Evolutionary conservation across 1,140 invertebrate species (phyloP), one percentile per base, ranked within the genome.

Genomic region (Vanessa atalanta): DNA sequence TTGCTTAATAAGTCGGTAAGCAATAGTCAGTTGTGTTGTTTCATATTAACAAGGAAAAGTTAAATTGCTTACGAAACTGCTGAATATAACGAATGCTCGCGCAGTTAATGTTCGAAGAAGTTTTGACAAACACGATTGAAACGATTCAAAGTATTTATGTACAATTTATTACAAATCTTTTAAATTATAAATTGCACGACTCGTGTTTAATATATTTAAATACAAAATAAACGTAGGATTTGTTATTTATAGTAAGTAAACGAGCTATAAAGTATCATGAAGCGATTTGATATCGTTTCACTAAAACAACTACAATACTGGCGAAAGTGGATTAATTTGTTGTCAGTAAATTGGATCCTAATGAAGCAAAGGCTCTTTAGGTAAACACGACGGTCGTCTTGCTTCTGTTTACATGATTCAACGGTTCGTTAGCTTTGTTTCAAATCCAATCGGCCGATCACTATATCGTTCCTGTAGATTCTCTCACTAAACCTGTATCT

Each of bases 321-420:
- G 55, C 75, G 80, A 82, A 88, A 83, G 76, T 82, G 83, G 84
- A 88, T 90, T 90, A 90, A 92, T 90, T 90, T 92, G 88, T 90
- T 91, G 90, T 90, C 88, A 90, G 90, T 86, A 90, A 92, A 90
- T 92, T 90, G 88, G 90, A 92, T 92, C 88, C 88, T 92, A 92
- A 92, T 92, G 90, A 92, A 92, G 88, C 90, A 92, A 92, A 92
- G 90, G 88, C 88, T 88, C 86, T 90, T 88, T 88, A 90, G 85
- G 86, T 92, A 90, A 92, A 92, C 90, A 92, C 89, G 88, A 88
- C 90, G 88, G 86, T 87, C 88, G 88, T 92, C 90, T 92, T 91
- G 85, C 84, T 85, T 82, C 84, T 92, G 90, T 92, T 92, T 92
- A 92, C 90, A 90, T 89, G 88, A 89, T 86, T 86, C 88, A 79